A percentile compares a stretch with the other conserved stretches of the same genome.
phyloP scores from a whole-genome alignment of 2,888 invertebrate genomes.

The Iphiclides podalirius region DNA sequence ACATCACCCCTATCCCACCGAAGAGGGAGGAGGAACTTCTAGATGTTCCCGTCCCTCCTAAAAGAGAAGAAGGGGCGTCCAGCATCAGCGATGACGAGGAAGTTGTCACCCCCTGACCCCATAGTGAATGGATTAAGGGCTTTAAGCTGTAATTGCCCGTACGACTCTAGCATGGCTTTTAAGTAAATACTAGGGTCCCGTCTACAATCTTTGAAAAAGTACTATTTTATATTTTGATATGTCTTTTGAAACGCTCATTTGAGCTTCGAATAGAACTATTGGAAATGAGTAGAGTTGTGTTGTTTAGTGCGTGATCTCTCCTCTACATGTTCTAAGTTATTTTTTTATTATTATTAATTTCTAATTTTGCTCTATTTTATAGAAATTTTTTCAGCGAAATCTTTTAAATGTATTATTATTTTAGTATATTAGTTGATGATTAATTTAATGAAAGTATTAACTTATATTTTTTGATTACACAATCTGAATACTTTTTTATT shows the following conservation, averaged over 20 bases:
- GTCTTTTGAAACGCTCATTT: constrained; percentile 21
- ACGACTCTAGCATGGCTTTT: no score
- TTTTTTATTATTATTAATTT: constrained; percentile 10
- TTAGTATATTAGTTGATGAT: no score
- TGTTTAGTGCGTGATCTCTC: constrained; percentile 18
- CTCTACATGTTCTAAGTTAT: constrained; percentile 8
- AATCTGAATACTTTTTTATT: no score
- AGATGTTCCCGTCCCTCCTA: constrained; percentile 23
- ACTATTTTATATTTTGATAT: constrained; percentile 28
- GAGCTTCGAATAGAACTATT: constrained; percentile 5
- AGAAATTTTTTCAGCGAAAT: constrained; percentile 21
- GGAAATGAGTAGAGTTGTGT: constrained; percentile 8
- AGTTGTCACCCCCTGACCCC: constrained; percentile 17
- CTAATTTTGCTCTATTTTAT: constrained; percentile 19
- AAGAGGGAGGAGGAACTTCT: constrained; percentile 24
- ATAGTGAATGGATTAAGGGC: background rate
- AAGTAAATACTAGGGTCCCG: no score
- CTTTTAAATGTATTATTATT: constrained; percentile 13
- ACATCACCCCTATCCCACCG: constrained; percentile 27
- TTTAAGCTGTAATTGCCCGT: background rate
- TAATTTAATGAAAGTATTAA: no score
- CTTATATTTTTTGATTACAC: no score
- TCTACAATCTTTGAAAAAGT: constrained; percentile 9
- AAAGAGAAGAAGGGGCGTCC: constrained; percentile 22
- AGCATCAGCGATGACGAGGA: constrained; percentile 27